Percentiles rank a stretch among this genome's conserved stretches.
These are phyloP conservation scores for Liopterus haemorrhoidalis DNA, from an alignment of 2,888 invertebrate species.

Conservation along the genomic window DNA sequence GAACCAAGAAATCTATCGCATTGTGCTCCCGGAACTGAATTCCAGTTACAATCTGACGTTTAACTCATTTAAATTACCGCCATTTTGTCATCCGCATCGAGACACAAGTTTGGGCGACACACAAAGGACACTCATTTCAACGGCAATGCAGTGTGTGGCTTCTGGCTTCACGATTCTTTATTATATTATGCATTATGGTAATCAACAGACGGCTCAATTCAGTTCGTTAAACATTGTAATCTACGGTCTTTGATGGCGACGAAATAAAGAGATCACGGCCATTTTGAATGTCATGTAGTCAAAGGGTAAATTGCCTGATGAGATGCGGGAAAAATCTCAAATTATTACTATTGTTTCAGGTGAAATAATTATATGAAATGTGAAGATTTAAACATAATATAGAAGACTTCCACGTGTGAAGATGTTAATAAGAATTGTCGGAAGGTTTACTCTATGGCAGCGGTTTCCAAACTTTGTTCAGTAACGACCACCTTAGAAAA, in stretches of 20 bases:
- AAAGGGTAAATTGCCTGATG: no score
- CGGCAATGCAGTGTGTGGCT: conserved; percentile 14
- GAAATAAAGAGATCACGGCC: conserved; percentile 30
- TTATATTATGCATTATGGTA: conserved; percentile 43
- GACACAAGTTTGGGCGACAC: conserved; percentile 29
- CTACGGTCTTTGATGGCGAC: conserved; percentile 29
- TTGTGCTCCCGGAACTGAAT: no score
- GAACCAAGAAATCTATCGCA: no score
- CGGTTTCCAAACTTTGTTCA: no score
- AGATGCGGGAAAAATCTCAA: conserved; percentile 5
- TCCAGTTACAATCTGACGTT: no score
- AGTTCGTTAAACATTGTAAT: conserved; percentile 32
- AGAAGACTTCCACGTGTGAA: no score
- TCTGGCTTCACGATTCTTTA: conserved; percentile 33
- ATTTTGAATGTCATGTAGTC: conserved; percentile 26
- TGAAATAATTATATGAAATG: no score
- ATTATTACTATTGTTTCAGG: no score
- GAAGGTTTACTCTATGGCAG: no score
- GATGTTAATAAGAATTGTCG: no score
- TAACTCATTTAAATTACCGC: conserved; percentile 44
- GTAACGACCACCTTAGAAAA: no score
- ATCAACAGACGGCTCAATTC: conserved; percentile 35
- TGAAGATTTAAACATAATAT: no score
- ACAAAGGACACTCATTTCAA: conserved; percentile 1
- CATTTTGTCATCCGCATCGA: conserved; percentile 38